Percentiles rank a stretch among this genome's conserved stretches.
Conservation (phyloP, 2,113 vertebrate species). For the Cranoglanis bouderius region DNA sequence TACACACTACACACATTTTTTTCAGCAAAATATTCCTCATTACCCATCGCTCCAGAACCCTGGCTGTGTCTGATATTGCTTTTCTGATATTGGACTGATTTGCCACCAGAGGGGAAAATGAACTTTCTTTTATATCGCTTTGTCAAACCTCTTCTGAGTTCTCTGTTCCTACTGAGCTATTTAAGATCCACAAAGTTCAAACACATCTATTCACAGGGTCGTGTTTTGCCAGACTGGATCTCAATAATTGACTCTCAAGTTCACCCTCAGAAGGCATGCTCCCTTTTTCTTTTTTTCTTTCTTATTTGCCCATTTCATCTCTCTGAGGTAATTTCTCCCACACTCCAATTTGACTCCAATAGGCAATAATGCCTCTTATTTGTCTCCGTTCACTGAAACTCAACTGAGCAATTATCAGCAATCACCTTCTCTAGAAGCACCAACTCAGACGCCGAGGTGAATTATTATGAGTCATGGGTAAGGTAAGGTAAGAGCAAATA, state of each 20-base stretch:
- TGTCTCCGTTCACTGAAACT: constrained; percentile 31
- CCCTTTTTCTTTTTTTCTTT: constrained; percentile 15
- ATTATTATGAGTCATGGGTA: constrained; percentile 21
- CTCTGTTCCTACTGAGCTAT: neutral
- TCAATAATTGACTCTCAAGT: neutral
- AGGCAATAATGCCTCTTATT: constrained; percentile 49
- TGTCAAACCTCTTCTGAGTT: neutral
- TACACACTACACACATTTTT: neutral
- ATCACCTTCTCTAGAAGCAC: constrained; percentile 33
- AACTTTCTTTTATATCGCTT: neutral
- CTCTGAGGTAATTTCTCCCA: constrained; percentile 37
- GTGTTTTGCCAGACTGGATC: neutral
- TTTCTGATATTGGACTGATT: constrained; percentile 3
- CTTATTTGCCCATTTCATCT: constrained; percentile 42
- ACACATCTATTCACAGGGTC: neutral
- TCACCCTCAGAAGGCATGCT: neutral
- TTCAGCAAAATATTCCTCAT: neutral
- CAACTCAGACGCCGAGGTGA: constrained; percentile 21
- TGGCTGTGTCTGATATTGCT: neutral
- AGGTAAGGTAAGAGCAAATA: constrained; percentile 10
- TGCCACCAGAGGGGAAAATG: neutral
- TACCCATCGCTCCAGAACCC: neutral
- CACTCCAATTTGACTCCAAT: constrained; percentile 41
- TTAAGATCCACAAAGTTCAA: neutral
- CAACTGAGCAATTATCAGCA: constrained; percentile 50